Evolutionary conservation across 2,113 vertebrate genomes (phyloP).

Genomic region (Hippocampus abdominalis): DNA sequence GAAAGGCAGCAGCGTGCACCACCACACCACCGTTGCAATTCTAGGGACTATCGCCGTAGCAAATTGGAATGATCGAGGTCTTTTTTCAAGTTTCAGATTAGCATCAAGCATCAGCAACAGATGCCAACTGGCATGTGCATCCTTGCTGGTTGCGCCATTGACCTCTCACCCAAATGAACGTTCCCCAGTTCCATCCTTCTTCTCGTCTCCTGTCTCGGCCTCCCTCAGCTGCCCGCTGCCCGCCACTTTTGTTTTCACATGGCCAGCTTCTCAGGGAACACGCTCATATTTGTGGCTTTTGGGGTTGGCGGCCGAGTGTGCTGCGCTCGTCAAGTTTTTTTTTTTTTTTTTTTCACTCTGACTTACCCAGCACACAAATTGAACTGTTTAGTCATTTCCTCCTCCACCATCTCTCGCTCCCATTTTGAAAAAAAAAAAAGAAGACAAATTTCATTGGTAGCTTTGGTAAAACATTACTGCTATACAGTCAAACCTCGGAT

Average conservation of each 20-base stretch:
- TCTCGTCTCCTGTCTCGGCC: constrained; percentile 42
- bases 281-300: constrained; percentile 74
- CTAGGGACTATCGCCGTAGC: neutral
- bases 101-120: constrained; percentile 46
- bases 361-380: constrained; percentile 62
- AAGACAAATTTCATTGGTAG: constrained; percentile 41
- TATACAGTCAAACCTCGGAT: constrained; percentile 20
- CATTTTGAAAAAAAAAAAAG: constrained; percentile 27
- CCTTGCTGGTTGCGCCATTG: constrained; percentile 49
- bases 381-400: constrained; percentile 67
- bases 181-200: constrained; percentile 52
- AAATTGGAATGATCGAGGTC: neutral
- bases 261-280: constrained; percentile 72
- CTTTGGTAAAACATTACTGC: constrained; percentile 23
- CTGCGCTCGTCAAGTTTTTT: constrained; percentile 60
- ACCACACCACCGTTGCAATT: neutral
- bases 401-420: constrained; percentile 36
- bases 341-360: constrained; percentile 36
- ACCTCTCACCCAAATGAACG: constrained; percentile 74
- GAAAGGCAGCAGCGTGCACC: neutral
- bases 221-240: constrained; percentile 57
- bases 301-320: constrained; percentile 66
- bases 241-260: constrained; percentile 72
- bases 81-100: constrained; percentile 13
- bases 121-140: constrained; percentile 12